Evolutionary conservation across 2,888 invertebrate genomes (phyloP).

Genomic region (Ptilodon capucinus): DNA sequence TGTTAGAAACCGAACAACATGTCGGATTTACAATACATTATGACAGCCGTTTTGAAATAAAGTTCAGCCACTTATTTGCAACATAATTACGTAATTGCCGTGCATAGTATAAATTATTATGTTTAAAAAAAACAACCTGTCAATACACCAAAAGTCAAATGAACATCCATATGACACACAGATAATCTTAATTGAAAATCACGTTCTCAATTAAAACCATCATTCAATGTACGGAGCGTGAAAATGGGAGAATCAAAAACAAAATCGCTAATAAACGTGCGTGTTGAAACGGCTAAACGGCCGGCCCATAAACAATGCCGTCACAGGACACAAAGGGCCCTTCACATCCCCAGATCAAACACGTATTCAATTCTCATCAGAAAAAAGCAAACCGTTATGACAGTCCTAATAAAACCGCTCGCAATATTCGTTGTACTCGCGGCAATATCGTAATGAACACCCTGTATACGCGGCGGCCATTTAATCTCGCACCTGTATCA

Average conservation of each 20-base stretch:
- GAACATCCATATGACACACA: background rate
- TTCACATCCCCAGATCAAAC: constrained; percentile 61
- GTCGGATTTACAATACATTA: too few species aligned
- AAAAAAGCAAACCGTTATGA: constrained; percentile 76
- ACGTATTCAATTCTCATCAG: constrained; percentile 80
- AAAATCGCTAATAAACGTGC: constrained; percentile 29
- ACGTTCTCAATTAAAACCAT: constrained; percentile 27
- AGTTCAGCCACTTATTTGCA: too few species aligned
- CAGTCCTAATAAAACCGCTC: constrained; percentile 73
- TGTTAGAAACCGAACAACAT: too few species aligned
- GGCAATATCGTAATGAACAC: constrained; percentile 81
- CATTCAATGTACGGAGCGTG: constrained; percentile 9
- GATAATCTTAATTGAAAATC: constrained; percentile 5
- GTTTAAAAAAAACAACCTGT: too few species aligned
- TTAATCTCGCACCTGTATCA: constrained; percentile 82
- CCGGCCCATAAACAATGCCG: constrained; percentile 57
- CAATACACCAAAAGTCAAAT: background rate
- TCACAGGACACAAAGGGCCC: constrained; percentile 31
- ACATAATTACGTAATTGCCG: too few species aligned
- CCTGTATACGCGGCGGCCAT: constrained; percentile 78
- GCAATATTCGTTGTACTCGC: constrained; percentile 73
- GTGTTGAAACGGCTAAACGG: constrained; percentile 19
- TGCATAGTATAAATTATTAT: too few species aligned
- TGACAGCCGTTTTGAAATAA: too few species aligned
- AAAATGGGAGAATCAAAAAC: constrained; percentile 19